These are phyloP conservation scores for Habropoda laboriosa DNA, from an alignment of 1,140 invertebrate species.

Conservation along the genomic window DNA sequence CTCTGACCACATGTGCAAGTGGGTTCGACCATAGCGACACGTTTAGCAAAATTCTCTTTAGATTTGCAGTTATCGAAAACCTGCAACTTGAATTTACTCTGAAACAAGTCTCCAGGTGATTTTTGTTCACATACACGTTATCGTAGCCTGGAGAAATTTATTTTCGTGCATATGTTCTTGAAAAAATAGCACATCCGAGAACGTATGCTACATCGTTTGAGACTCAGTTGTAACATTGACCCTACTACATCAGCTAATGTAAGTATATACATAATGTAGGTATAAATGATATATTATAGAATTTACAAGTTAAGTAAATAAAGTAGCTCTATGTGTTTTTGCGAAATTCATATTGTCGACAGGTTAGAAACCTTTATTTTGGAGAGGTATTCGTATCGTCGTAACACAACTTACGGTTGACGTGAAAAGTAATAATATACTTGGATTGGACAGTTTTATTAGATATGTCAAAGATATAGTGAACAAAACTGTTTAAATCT, in stretches of 20 bases:
- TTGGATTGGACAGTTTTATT: no score
- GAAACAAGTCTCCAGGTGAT: neutral
- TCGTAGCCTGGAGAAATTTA: neutral
- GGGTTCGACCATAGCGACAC: neutral
- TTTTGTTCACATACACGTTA: neutral
- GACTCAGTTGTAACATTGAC: neutral
- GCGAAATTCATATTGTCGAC: neutral
- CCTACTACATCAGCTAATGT: neutral
- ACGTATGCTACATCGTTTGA: neutral
- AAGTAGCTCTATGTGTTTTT: neutral
- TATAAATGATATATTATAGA: neutral
- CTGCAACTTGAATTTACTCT: neutral
- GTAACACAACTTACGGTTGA: neutral
- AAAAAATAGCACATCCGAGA: neutral
- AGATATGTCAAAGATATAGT: neutral
- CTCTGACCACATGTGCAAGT: constrained; percentile 8
- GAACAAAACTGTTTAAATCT: neutral
- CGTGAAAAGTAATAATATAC: neutral
- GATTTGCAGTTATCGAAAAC: neutral
- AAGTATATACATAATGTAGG: neutral
- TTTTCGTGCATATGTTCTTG: constrained; percentile 26
- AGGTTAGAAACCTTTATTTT: constrained; percentile 1
- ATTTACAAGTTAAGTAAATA: no score
- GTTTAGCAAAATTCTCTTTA: neutral
- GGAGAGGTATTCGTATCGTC: neutral